Evolutionary conservation across 2,113 vertebrate genomes (phyloP), one percentile per base, ranked within the genome.

Genomic region (Oophaga pumilio): DNA sequence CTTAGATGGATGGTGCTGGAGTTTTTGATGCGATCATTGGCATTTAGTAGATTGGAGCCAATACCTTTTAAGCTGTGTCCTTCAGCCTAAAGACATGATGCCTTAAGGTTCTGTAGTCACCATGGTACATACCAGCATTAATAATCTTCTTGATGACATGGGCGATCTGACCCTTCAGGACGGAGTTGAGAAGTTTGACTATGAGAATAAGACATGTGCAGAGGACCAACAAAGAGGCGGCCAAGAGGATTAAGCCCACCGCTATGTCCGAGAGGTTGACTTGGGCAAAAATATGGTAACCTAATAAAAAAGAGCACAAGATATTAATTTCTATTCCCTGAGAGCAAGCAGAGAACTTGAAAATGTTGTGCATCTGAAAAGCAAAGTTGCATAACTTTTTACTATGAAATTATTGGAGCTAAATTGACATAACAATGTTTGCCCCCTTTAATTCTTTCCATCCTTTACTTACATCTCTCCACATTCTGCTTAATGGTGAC

Each of bases 121-220:
- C 49, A 22, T 12, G 11, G 22, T 56, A 24, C 79, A 92, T 93
- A 99, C 98, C 98, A 62, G 97, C 98, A 91, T 99, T 99, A 89
- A 99, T 93, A 52, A 97, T 96, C 92, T 98, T 99, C 95, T 99
- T 99, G 93, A 99, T 99, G 92, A 97, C 89, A 0, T 92, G 77
- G 0, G 97, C 98, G 59, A 99, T 97, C 94, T 98, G 97, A 26
- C 98, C 98, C 91, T 95, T 95, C 81, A 99, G 95, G 93, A 99
- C 96, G 14, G 98, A 99, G 94, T 97, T 98, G 88, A 99, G 94
- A 49, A 99, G 90, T 90, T 99, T 99, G 91, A 99, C 98, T 0
- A 99, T 99, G 87, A 96, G 91, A 90, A 99, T 94, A 92, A 99
- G 94, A 91, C 98, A 99, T 71, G 94, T 94, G 68, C 98, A 99